Percentiles rank a stretch among this genome's conserved stretches.
These are phyloP conservation scores for Acanthisitta chloris DNA, from an alignment of 2,113 vertebrate genomes.

Conservation along the genomic window DNA sequence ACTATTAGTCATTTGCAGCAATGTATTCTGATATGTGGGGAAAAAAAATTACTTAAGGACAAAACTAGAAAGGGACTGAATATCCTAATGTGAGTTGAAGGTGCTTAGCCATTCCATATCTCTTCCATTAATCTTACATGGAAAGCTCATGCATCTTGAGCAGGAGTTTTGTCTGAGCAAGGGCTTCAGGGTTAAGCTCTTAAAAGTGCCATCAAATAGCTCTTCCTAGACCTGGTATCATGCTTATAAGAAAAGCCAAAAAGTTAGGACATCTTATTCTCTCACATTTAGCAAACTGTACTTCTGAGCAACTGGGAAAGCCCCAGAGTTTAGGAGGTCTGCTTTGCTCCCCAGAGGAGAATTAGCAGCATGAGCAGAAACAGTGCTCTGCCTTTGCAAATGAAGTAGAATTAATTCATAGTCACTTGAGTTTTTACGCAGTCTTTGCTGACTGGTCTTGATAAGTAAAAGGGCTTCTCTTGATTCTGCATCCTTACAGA, in stretches of 20 bases:
- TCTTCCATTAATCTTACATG: neutral
- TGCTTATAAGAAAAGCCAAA: neutral
- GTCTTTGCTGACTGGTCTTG: conserved; percentile 1
- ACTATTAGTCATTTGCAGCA: neutral
- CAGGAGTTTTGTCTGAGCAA: neutral
- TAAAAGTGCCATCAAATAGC: neutral
- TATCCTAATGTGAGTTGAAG: neutral
- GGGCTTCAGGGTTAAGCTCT: neutral
- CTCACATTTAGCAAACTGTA: neutral
- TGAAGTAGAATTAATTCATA: conserved; percentile 14
- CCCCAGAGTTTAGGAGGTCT: neutral
- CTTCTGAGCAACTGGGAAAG: neutral
- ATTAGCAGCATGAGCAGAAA: neutral
- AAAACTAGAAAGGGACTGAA: neutral
- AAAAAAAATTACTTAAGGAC: neutral
- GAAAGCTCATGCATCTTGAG: neutral
- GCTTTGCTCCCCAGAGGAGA: neutral
- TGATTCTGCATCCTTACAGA: neutral
- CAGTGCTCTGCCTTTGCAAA: neutral
- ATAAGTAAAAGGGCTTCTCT: neutral
- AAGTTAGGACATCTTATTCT: neutral
- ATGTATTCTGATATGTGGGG: neutral
- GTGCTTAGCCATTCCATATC: neutral
- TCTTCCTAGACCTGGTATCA: neutral
- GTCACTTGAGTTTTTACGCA: neutral